These are phyloP conservation scores for Thalassoma bifasciatum DNA, from an alignment of 2,113 vertebrate genomes.

Conservation along the genomic window DNA sequence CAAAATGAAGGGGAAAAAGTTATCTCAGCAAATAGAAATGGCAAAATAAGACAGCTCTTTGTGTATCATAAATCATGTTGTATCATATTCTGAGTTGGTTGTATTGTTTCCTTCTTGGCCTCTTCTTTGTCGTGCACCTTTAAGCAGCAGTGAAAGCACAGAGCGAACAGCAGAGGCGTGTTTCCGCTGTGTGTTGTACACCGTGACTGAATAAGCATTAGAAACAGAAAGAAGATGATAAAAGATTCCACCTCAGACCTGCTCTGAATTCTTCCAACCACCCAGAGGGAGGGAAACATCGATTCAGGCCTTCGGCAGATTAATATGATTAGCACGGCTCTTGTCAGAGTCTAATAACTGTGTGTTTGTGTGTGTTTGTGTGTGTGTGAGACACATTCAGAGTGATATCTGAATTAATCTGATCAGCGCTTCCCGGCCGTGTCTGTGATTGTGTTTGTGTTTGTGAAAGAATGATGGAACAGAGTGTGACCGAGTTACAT, in stretches of 20 bases:
- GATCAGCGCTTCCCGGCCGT: constrained; percentile 9
- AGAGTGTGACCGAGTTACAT: constrained; percentile 15
- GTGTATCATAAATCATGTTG: too few relatives aligned
- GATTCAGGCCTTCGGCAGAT: constrained; percentile 19
- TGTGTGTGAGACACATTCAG: neutral
- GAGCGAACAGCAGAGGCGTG: too few relatives aligned
- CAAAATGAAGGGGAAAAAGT: too few relatives aligned
- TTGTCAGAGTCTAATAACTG: constrained; percentile 9
- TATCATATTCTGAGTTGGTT: too few relatives aligned
- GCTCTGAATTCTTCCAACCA: neutral
- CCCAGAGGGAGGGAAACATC: constrained; percentile 5
- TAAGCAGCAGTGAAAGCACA: too few relatives aligned
- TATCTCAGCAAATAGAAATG: too few relatives aligned
- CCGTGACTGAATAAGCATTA: neutral
- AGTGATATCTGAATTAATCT: constrained; percentile 24
- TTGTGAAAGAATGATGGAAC: neutral
- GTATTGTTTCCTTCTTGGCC: too few relatives aligned
- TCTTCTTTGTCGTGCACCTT: too few relatives aligned
- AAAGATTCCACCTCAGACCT: neutral
- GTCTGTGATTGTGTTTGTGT: constrained; percentile 2
- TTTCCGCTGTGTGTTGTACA: neutral
- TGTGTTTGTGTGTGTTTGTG: neutral
- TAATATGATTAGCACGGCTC: constrained; percentile 34
- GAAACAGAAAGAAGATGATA: neutral
- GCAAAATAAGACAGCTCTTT: too few relatives aligned